A percentile compares a stretch with the other conserved stretches of the same genome.
Evolutionary conservation across 2,113 vertebrate genomes (phyloP).

Genomic region (Riparia riparia): DNA sequence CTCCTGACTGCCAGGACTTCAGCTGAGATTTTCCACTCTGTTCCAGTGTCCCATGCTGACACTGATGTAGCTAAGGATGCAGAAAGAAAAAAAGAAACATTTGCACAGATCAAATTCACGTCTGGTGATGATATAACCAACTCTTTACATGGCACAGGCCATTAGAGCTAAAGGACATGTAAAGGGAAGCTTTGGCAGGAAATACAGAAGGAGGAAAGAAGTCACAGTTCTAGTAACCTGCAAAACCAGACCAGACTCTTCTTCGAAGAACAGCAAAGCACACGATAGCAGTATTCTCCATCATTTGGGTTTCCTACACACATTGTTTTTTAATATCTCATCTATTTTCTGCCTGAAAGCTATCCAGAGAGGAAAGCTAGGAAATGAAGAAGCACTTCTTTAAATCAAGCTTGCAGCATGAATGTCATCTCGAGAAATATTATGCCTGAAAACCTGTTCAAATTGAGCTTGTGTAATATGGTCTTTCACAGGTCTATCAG

Average conservation of each 20-base stretch:
- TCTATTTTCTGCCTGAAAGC: not conserved
- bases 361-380: not conserved
- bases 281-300: not conserved
- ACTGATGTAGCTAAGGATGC: not conserved
- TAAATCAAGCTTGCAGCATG: not conserved
- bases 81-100: not conserved
- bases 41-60: not conserved
- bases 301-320: not conserved
- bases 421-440: not conserved
- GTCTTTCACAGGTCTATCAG: not conserved
- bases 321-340: not conserved
- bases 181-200: not conserved
- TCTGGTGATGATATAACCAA: not conserved
- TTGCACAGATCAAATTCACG: not conserved
- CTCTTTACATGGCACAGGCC: not conserved
- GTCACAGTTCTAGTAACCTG: not conserved
- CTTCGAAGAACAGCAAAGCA: not conserved
- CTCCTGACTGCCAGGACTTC: slow-evolving; percentile 15
- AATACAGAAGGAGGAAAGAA: not conserved
- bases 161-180: not conserved
- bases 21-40: not conserved
- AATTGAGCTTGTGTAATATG: not conserved
- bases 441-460: not conserved
- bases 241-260: not conserved
- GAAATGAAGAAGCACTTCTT: not conserved